These are phyloP conservation scores for Telenomus remus DNA, from an alignment of 1,140 invertebrate genomes.

Conservation along the genomic window DNA sequence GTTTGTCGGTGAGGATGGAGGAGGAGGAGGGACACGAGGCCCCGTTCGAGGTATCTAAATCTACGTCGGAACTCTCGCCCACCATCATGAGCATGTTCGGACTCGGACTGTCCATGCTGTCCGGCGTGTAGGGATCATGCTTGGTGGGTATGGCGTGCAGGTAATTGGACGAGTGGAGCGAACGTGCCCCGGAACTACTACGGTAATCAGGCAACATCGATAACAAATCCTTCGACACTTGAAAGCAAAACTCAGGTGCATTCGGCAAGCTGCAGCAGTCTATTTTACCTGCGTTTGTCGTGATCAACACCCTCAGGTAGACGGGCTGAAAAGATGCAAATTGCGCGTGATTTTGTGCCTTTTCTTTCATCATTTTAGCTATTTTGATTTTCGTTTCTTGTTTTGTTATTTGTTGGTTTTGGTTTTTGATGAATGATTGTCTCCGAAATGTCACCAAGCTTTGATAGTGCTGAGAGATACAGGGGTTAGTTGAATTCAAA, in stretches of 20 bases:
- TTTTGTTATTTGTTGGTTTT: not conserved
- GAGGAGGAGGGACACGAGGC: conserved; percentile 5
- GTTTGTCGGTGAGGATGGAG: not conserved
- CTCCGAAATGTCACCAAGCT: too few species aligned
- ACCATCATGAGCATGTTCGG: conserved; percentile 76
- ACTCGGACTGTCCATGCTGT: conserved; percentile 84
- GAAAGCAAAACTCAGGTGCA: conserved; percentile 75
- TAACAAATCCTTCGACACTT: conserved; percentile 74
- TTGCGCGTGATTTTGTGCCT: conserved; percentile 38
- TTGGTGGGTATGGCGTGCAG: conserved; percentile 76
- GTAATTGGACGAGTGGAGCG: conserved; percentile 70
- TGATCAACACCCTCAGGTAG: conserved; percentile 83
- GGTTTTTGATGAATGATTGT: too few species aligned
- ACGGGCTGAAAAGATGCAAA: conserved; percentile 83
- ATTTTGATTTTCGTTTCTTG: not conserved
- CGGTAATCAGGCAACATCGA: conserved; percentile 71
- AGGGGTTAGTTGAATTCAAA: too few species aligned
- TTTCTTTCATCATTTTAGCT: too few species aligned
- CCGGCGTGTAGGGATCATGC: conserved; percentile 85
- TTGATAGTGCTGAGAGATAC: too few species aligned
- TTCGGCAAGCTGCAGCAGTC: conserved; percentile 77
- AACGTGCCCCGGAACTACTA: conserved; percentile 65
- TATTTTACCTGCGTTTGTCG: conserved; percentile 86
- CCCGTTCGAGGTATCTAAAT: conserved; percentile 56
- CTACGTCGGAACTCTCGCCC: conserved; percentile 56